Conservation (phyloP, 2,113 vertebrate species). For the Neogobius melanostomus region DNA sequence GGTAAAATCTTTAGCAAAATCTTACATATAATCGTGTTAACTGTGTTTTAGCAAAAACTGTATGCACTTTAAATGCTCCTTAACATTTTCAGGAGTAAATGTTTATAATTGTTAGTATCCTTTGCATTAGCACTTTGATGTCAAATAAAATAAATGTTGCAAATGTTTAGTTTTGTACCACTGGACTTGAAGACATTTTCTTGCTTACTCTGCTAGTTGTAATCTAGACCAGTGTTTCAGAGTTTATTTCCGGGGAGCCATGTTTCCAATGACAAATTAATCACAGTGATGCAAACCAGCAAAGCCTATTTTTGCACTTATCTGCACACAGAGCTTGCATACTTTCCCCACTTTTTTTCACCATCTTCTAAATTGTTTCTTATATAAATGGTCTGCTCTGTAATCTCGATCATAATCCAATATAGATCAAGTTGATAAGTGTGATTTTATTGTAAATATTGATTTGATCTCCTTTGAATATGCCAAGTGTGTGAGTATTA, state of each 20-base stretch:
- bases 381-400: not conserved
- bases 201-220: not conserved
- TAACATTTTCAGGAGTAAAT: not conserved
- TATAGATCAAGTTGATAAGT: no score
- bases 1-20: no score
- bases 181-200: not conserved
- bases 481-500: no score
- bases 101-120: not conserved
- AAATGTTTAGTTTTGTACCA: not conserved
- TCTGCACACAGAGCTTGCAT: not conserved
- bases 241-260: not conserved
- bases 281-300: not conserved
- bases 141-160: not conserved
- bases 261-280: not conserved
- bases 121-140: not conserved
- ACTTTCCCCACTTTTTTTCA: not conserved
- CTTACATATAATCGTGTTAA: no score
- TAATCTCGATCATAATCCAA: no score
- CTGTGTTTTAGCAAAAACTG: no score
- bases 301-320: not conserved
- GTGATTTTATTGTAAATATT: no score
- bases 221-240: not conserved
- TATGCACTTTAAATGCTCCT: not conserved
- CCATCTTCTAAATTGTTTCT: not conserved
- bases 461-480: no score